Percentiles rank a stretch among this genome's conserved stretches.
Conservation (phyloP, 37 sponge, comb jelly and placozoan genomes). For the Beroe ovata region DNA sequence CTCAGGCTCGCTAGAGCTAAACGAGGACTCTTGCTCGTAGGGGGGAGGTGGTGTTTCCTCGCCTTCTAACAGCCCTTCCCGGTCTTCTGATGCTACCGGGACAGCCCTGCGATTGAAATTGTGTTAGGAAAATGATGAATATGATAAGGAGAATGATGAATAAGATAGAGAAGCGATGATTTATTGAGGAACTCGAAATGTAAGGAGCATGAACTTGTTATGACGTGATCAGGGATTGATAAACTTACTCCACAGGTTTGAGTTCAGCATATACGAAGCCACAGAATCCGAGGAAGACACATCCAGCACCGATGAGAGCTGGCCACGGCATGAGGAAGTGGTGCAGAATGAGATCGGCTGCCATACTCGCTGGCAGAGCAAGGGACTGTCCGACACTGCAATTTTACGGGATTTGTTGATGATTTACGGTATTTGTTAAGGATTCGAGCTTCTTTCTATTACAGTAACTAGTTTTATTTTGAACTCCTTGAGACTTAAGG, state of each 20-base stretch:
- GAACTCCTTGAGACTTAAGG: too few species aligned
- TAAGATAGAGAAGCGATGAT: too few species aligned
- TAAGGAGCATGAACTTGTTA: too few species aligned
- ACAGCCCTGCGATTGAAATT: neutral
- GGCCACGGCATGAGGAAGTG: slow-evolving; percentile 67
- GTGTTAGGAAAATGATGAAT: too few species aligned
- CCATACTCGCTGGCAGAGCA: slow-evolving; percentile 40
- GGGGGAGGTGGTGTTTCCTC: neutral
- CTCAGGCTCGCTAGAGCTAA: neutral
- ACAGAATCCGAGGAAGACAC: slow-evolving; percentile 40
- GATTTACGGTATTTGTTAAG: too few species aligned
- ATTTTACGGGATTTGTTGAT: too few species aligned
- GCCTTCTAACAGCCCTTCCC: neutral
- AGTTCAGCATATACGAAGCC: slow-evolving; percentile 56
- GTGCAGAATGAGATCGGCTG: slow-evolving; percentile 36
- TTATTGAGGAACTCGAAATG: too few species aligned
- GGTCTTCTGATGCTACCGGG: neutral
- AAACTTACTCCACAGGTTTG: neutral
- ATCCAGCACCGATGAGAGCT: slow-evolving; percentile 55
- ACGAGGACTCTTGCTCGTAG: neutral
- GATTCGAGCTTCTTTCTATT: too few species aligned
- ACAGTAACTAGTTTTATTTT: too few species aligned
- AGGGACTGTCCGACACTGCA: slow-evolving; percentile 61
- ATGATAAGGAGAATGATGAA: too few species aligned
- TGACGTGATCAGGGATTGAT: too few species aligned